Conservation (phyloP, 2,113 vertebrate species). For the Corythoichthys haematopterus region DNA sequence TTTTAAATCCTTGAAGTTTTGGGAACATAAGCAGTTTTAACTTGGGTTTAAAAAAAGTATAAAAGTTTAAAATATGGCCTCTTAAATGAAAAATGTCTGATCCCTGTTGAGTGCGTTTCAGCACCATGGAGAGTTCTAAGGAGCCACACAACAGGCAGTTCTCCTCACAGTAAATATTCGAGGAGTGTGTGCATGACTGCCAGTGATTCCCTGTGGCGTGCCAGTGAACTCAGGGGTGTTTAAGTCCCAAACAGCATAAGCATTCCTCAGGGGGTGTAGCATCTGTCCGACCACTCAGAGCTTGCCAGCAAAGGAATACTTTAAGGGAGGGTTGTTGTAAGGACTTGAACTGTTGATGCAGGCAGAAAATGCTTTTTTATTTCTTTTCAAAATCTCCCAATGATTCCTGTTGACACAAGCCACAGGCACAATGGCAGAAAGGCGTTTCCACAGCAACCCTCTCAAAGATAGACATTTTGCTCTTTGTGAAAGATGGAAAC, state of each 20-base stretch:
- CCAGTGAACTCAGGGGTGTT: not conserved
- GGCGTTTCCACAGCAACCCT: constrained; percentile 27
- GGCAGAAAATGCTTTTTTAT: constrained; percentile 6
- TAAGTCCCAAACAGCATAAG: not conserved
- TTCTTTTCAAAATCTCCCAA: constrained; percentile 22
- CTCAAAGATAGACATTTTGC: not conserved
- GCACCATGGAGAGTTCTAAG: not conserved
- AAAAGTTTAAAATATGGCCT: not conserved
- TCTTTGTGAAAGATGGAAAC: constrained; percentile 3
- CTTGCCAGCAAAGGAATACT: not conserved
- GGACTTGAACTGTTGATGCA: not conserved
- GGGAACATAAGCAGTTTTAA: too few relatives aligned
- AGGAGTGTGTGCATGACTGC: not conserved
- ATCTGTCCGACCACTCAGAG: not conserved
- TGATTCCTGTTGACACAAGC: constrained; percentile 7
- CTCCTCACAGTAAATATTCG: not conserved
- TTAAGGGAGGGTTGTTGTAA: not conserved
- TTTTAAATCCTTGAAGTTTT: too few relatives aligned
- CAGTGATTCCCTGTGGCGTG: not conserved
- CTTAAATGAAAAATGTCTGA: not conserved
- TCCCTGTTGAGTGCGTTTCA: not conserved
- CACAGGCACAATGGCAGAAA: constrained; percentile 9
- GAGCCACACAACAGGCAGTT: not conserved
- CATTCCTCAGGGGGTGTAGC: not conserved
- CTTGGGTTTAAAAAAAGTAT: too few relatives aligned